These are phyloP conservation scores for Bovichtus diacanthus DNA, from an alignment of 2,797 vertebrate species.

Conservation along the genomic window DNA sequence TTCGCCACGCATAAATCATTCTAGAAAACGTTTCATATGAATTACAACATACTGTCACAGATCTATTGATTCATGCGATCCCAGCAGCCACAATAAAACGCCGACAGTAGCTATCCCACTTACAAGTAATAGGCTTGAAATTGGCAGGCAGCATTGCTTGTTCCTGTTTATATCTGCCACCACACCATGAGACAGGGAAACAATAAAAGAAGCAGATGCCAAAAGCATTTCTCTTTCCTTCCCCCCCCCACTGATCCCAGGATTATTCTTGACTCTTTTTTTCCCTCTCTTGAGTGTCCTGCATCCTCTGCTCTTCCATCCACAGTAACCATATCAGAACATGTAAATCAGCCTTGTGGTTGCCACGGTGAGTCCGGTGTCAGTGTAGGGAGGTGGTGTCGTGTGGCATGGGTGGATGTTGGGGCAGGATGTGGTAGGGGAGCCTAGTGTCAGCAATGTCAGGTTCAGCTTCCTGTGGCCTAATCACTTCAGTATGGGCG, in stretches of 20 bases:
- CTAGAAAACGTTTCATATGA: not conserved
- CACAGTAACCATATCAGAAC: conserved; percentile 73
- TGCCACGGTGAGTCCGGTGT: conserved; percentile 81
- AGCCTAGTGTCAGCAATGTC: conserved; percentile 88
- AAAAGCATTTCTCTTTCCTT: not conserved
- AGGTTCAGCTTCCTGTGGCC: conserved; percentile 89
- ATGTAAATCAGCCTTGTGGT: conserved; percentile 83
- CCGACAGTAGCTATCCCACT: conserved; percentile 28
- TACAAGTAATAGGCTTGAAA: conserved; percentile 22
- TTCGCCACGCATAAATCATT: not conserved
- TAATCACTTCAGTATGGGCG: conserved; percentile 90
- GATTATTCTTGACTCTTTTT: conserved; percentile 21
- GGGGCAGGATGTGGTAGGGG: conserved; percentile 84
- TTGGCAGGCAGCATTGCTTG: conserved; percentile 11
- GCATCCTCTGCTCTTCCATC: conserved; percentile 23
- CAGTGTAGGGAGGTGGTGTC: conserved; percentile 73
- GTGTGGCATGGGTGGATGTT: conserved; percentile 65
- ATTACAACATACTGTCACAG: not conserved
- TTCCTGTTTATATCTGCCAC: conserved; percentile 41
- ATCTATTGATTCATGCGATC: conserved; percentile 10
- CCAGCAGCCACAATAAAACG: conserved; percentile 26
- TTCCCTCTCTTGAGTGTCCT: conserved; percentile 1
- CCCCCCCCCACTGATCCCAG: conserved; percentile 6
- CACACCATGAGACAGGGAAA: conserved; percentile 31
- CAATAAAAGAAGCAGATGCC: conserved; percentile 17